Conservation (phyloP, 2,113 vertebrate species). For the Desmodus rotundus region DNA sequence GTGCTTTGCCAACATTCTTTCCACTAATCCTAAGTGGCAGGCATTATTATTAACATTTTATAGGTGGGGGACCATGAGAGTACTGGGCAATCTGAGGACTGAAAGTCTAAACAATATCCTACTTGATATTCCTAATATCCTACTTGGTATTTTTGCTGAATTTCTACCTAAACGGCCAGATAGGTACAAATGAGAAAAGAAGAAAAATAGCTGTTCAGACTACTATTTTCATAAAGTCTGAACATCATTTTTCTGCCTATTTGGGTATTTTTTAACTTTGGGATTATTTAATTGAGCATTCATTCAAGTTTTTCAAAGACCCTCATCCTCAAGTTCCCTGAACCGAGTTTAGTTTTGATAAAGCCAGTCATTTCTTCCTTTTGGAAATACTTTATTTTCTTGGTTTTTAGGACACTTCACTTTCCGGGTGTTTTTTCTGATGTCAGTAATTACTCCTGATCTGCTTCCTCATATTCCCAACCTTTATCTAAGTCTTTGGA, state of each 20-base stretch:
- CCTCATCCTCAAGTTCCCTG: neutral
- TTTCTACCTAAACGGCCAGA: neutral
- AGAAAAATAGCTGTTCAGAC: neutral
- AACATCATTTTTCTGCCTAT: neutral
- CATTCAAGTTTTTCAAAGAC: neutral
- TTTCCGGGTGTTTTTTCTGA: neutral
- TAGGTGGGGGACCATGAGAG: neutral
- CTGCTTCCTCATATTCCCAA: neutral
- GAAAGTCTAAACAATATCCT: neutral
- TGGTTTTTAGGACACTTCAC: neutral
- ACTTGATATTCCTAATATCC: neutral
- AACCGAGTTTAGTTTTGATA: neutral
- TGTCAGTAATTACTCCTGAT: neutral
- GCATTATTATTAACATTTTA: conserved; percentile 40
- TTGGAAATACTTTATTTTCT: neutral
- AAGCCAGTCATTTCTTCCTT: neutral
- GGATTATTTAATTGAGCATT: neutral
- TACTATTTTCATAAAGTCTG: neutral
- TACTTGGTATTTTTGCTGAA: neutral
- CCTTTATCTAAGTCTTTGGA: neutral
- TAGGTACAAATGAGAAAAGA: neutral
- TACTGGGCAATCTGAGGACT: neutral
- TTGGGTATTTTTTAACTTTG: neutral
- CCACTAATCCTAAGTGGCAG: conserved; percentile 48
- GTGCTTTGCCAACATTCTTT: neutral